These are phyloP conservation scores for Panorpa germanica DNA, from an alignment of 2,888 invertebrate genomes.

Conservation along the genomic window DNA sequence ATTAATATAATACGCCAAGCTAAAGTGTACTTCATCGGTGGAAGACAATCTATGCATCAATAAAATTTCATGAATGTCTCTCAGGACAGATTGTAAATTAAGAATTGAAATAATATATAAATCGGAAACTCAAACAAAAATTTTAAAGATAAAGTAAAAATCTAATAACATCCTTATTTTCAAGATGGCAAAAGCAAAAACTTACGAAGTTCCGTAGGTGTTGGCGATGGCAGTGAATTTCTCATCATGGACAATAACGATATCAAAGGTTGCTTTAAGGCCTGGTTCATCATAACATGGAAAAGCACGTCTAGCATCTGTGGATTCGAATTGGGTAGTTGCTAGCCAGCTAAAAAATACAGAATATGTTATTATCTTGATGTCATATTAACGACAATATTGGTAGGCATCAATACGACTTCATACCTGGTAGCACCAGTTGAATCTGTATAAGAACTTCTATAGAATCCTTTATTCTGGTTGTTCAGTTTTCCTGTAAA, in stretches of 20 bases:
- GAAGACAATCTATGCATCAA: no score
- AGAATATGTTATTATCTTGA: background rate
- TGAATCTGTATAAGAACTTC: conserved; percentile 29
- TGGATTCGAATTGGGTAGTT: conserved; percentile 48
- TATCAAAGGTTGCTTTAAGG: conserved; percentile 43
- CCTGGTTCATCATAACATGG: conserved; percentile 51
- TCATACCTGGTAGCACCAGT: conserved; percentile 10
- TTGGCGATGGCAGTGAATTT: conserved; percentile 20
- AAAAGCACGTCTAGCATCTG: conserved; percentile 45
- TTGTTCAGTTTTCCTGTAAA: conserved; percentile 35
- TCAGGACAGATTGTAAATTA: no score
- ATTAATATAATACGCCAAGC: no score
- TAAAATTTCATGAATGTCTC: no score
- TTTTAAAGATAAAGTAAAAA: no score
- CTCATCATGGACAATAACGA: conserved; percentile 18
- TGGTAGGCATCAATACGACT: background rate
- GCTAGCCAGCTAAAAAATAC: conserved; percentile 25
- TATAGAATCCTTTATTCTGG: conserved; percentile 42
- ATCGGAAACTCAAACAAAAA: no score
- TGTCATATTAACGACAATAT: background rate
- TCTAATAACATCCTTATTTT: no score
- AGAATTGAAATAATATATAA: no score
- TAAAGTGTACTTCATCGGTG: no score
- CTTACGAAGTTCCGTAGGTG: no score
- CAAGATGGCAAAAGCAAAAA: no score